Conservation (phyloP, 2,888 invertebrate genomes). For the Nomada ferruginata region DNA sequence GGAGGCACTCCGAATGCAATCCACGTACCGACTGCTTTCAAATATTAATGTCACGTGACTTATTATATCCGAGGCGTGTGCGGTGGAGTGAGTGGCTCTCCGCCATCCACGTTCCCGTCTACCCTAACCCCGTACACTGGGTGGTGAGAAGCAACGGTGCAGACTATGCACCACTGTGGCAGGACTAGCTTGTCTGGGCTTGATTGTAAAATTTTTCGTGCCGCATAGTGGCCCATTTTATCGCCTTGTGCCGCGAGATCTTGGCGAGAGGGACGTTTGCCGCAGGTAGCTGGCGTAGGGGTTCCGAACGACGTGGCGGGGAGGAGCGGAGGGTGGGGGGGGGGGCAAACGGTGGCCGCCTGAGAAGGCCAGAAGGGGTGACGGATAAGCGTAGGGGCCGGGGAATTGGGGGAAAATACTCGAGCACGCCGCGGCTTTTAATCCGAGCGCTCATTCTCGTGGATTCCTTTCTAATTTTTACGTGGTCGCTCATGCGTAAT, state of each 20-base stretch:
- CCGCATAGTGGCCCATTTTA: slow-evolving; percentile 78
- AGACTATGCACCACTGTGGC: slow-evolving; percentile 70
- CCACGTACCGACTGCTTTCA: slow-evolving; percentile 84
- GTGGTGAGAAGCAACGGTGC: slow-evolving; percentile 70
- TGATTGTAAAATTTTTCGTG: slow-evolving; percentile 80
- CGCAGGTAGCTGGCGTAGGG: neutral
- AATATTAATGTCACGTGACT: slow-evolving; percentile 85
- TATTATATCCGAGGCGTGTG: slow-evolving; percentile 83
- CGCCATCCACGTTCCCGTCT: slow-evolving; percentile 63
- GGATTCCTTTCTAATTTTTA: slow-evolving; percentile 80
- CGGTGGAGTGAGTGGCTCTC: slow-evolving; percentile 78
- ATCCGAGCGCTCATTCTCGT: slow-evolving; percentile 74
- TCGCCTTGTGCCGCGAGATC: slow-evolving; percentile 69
- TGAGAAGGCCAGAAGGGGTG: slow-evolving; percentile 61
- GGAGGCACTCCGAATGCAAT: slow-evolving; percentile 82
- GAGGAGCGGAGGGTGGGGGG: neutral
- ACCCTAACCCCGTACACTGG: slow-evolving; percentile 24
- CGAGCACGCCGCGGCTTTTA: slow-evolving; percentile 73
- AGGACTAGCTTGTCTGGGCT: slow-evolving; percentile 75
- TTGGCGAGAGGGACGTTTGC: slow-evolving; percentile 1
- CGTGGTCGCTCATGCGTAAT: slow-evolving; percentile 78
- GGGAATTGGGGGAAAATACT: slow-evolving; percentile 76
- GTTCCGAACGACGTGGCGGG: neutral
- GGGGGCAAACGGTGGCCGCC: slow-evolving; percentile 40
- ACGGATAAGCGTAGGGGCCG: slow-evolving; percentile 66